Evolutionary conservation across 2,797 vertebrate species (phyloP), one percentile per base, ranked within the genome.

Genomic region (Chiroxiphia lanceolata): DNA sequence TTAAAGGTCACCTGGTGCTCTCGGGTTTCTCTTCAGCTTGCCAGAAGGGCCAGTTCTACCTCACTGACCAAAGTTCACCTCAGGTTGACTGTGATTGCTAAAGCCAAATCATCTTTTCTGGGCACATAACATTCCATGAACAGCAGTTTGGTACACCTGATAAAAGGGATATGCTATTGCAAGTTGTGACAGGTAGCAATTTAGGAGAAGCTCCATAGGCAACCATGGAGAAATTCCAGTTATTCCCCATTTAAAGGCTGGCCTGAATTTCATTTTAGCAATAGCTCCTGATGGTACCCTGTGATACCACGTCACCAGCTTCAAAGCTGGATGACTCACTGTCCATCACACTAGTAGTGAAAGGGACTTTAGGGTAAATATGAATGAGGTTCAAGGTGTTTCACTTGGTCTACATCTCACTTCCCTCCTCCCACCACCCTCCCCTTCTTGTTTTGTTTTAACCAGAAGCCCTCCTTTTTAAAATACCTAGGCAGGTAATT

Each of bases 191-290:
- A 93, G 57, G 27, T 23, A 63, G 33, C 48, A 31, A 89, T 65
- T 88, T 44, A 48, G 42, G 50, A 78, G 69, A 76, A 69, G 34
- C 21, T 92, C 67, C 64, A 60, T 1, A 59, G 59, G 69, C 48
- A 80, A 27, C 70, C 75, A 44, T 23, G 38, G 75, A 83, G 75
- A 91, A 42, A 78, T 71, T 59, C 38, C 53, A 75, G 27, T 88
- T 81, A 79, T 69, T 87, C 54, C n/a, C 54, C 61, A 75, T 63
- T 93, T 90, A 81, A 91, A 78, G 53, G 31, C 50, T 93, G 53
- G 38, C 76, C 65, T 70, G 59, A 53, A 44, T 83, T 93, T 89
- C 34, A 68, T 64, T 93, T 64, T 81, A 88, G 71, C 64, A 83
- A 64, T 42, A 93, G 89, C 29, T 72, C 6, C 64, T 65, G 44